phyloP scores from a whole-genome alignment of 2,113 vertebrate species.

The Gorsachius goisagi region DNA sequence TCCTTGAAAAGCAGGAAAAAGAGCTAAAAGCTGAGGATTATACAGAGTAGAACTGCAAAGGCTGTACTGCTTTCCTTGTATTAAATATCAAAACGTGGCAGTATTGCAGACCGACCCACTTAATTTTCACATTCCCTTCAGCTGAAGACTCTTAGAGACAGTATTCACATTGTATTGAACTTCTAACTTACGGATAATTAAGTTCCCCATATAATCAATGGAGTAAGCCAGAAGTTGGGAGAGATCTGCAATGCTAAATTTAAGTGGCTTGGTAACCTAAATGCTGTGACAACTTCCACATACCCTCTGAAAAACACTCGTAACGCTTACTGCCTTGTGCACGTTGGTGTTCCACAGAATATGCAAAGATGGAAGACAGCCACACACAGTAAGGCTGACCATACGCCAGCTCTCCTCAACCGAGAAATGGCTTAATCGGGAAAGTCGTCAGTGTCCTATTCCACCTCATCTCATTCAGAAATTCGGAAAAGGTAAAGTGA shows the following conservation, averaged over 20 bases:
- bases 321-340: not conserved
- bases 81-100: not conserved
- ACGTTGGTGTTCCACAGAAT: conserved; percentile 66
- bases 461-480: conserved; percentile 80
- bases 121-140: not conserved
- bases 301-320: not conserved
- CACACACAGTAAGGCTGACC: conserved; percentile 81
- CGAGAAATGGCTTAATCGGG: conserved; percentile 77
- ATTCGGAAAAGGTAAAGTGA: conserved; percentile 73
- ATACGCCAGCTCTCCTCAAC: conserved; percentile 73
- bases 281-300: not conserved
- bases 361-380: conserved; percentile 82
- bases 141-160: not conserved
- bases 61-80: not conserved
- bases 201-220: not conserved
- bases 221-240: not conserved
- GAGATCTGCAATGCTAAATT: not conserved
- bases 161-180: not conserved
- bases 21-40: not conserved
- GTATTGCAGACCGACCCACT: not conserved
- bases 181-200: not conserved
- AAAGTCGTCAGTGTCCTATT: conserved; percentile 87
- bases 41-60: not conserved
- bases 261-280: not conserved
- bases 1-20: not conserved